Evolutionary conservation across 2,113 vertebrate species (phyloP), one percentile per base, ranked within the genome.

Genomic region (Dendropsophus ebraccatus): DNA sequence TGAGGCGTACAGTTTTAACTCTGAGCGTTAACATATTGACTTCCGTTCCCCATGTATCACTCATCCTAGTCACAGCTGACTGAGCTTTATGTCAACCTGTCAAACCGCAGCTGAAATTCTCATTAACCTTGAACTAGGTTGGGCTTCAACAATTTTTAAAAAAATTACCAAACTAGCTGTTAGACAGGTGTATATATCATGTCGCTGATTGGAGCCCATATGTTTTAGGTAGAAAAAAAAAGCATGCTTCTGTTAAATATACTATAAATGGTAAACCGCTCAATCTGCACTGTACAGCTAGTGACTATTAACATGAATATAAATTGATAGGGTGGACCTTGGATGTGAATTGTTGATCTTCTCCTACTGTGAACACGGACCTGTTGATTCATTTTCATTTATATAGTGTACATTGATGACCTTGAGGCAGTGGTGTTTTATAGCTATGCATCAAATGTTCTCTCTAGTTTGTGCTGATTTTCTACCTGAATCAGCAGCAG

Each of bases 11-110:
- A 75, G 52, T 73, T 84, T 75, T 74, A 84, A 83, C 80, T 82
- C 41, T 82, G 50, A 83, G 50, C 76, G 76, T 74, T 74, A 84
- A 73, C 82, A 76, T 84, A 84, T 84, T 84, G 82, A 84, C 82
- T 84, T 73, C 70, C 23, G 52, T 84, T 76, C 54, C 70, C n/a
- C 35, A 28, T 75, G 67, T 76, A 84, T 75, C 82, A 84, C 70
- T 84, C 82, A 84, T 84, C 25, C 49, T 41, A 76, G 54, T 62
- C 82, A 84, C 82, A 84, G 70, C 47, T 19, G 82, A 58, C 54
- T 84, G 82, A 62, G 17, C 72, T 84, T 75, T 21, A 76, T 49
- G 72, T 84, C 82, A 75, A 84, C 70, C 82, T 76, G 72, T 84
- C 72, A 75, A 75, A 35, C 50, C 58, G 30, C 52, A 60, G 37